Evolutionary conservation across 2,113 vertebrate species (phyloP).

Genomic region (Pogona vitticeps): DNA sequence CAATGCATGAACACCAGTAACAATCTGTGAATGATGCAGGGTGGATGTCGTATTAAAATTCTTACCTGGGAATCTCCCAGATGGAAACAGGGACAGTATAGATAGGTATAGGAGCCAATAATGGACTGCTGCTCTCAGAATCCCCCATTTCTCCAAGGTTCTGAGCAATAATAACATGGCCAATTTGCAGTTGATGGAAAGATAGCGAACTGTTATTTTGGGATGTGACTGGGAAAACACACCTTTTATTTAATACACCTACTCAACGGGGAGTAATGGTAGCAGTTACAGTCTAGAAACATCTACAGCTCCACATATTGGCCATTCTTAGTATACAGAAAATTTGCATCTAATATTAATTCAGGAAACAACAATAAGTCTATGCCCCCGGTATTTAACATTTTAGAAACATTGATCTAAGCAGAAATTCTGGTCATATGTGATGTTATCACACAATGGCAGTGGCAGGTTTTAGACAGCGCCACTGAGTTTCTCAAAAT

Average conservation of each 20-base stretch:
- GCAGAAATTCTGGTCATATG: constrained; percentile 79
- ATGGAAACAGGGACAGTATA: background rate
- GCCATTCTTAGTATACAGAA: background rate
- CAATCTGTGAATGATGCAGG: background rate
- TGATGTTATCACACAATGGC: constrained; percentile 77
- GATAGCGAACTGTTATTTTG: background rate
- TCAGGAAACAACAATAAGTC: background rate
- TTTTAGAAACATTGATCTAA: constrained; percentile 57
- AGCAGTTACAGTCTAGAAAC: background rate
- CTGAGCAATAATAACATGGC: background rate
- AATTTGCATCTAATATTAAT: background rate
- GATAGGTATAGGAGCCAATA: background rate
- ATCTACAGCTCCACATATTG: background rate
- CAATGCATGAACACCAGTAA: background rate
- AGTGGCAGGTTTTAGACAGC: constrained; percentile 82
- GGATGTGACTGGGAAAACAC: background rate
- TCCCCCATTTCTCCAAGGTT: too few species aligned
- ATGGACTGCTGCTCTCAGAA: too few species aligned
- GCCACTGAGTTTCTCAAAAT: constrained; percentile 81
- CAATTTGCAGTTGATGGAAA: background rate
- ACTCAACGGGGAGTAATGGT: too few species aligned
- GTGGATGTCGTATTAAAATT: background rate
- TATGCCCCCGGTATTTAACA: background rate
- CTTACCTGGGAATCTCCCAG: background rate
- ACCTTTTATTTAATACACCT: background rate